Conservation (phyloP, 2,113 vertebrate species). For the Melierax canorus region DNA sequence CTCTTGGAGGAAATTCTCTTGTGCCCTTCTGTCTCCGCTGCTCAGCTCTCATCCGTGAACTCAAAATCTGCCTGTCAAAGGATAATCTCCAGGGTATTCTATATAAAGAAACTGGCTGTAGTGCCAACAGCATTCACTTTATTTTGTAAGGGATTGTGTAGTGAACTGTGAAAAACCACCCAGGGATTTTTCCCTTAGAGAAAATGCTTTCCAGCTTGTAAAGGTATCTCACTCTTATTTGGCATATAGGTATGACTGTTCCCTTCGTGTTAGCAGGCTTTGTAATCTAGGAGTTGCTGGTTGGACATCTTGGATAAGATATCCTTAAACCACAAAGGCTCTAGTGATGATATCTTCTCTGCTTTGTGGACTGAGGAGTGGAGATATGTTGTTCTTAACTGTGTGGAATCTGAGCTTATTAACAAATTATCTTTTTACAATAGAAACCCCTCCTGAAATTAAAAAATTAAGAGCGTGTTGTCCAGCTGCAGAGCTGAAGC, state of each 20-base stretch:
- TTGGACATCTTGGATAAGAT: neutral
- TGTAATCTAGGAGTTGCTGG: neutral
- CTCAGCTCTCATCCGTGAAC: neutral
- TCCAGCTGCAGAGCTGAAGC: neutral
- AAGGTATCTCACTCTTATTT: neutral
- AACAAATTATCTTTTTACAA: neutral
- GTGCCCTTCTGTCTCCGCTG: neutral
- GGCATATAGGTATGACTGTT: neutral
- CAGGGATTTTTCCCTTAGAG: neutral
- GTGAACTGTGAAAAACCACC: neutral
- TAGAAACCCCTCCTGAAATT: neutral
- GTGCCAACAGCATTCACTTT: neutral
- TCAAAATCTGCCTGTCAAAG: neutral
- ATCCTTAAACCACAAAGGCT: neutral
- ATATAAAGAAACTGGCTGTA: neutral
- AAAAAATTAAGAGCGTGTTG: neutral
- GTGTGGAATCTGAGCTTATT: neutral
- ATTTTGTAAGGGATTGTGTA: neutral
- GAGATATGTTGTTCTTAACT: neutral
- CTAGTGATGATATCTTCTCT: neutral
- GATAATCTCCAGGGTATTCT: slow-evolving; percentile 47
- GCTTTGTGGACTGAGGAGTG: neutral
- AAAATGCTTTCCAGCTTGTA: neutral
- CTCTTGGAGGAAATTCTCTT: neutral
- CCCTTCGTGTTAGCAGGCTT: neutral